Conservation (phyloP, 2,888 invertebrate species). For the Caenorhabditis virilis region DNA sequence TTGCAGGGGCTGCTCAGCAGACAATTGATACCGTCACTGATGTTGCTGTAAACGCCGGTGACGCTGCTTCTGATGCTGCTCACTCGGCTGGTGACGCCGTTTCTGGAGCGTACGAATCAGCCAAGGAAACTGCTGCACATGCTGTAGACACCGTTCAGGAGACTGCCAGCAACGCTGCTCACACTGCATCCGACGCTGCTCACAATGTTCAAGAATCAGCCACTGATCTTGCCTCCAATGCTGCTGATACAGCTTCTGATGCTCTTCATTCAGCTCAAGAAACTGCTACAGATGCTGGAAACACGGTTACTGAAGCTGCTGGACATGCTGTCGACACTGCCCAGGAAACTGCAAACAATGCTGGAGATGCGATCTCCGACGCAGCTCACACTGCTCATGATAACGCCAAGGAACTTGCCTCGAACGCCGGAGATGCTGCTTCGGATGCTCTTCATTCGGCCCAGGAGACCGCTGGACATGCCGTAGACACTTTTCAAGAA, state of each 20-base stretch:
- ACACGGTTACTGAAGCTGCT: slow-evolving; percentile 1
- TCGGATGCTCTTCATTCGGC: slow-evolving; percentile 1
- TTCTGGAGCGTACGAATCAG: not conserved
- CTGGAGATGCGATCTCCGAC: not conserved
- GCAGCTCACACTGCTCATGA: not conserved
- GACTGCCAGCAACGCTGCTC: not conserved
- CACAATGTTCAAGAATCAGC: not conserved
- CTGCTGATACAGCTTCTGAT: not conserved
- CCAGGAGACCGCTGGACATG: slow-evolving; percentile 1
- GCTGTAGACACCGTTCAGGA: slow-evolving; percentile 5
- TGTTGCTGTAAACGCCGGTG: slow-evolving; percentile 9
- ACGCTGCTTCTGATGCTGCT: slow-evolving; percentile 3
- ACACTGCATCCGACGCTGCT: slow-evolving; percentile 3
- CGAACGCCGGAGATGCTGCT: not conserved
- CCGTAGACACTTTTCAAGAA: not conserved
- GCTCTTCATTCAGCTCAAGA: slow-evolving; percentile 3
- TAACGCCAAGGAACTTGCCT: not conserved
- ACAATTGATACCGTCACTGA: not conserved
- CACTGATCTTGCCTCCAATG: not conserved
- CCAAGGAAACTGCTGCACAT: slow-evolving; percentile 6
- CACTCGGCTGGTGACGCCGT: not conserved
- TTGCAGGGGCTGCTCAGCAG: not conserved
- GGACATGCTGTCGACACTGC: not conserved
- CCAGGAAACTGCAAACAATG: not conserved
- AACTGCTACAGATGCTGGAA: not conserved